Percentiles rank a stretch among this genome's conserved stretches.
Conservation (phyloP, 2,797 vertebrate species). For the Tokudaia tokunoshimensis region DNA sequence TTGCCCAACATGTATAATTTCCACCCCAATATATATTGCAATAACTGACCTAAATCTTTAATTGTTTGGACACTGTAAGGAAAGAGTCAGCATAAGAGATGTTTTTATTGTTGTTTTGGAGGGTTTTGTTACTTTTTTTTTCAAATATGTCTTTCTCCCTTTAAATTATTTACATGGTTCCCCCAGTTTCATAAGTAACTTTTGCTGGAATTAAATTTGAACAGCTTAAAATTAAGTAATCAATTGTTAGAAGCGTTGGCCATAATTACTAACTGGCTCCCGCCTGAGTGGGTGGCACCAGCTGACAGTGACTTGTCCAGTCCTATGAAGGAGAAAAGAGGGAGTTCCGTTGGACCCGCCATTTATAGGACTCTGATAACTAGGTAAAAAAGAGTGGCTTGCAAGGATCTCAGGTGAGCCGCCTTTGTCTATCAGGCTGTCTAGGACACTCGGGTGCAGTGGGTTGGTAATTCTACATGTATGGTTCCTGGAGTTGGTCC, state of each 20-base stretch:
- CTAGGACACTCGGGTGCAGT: background rate
- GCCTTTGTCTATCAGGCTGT: background rate
- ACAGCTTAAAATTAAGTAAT: conserved; percentile 30
- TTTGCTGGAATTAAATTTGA: conserved; percentile 36
- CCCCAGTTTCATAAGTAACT: background rate
- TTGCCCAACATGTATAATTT: background rate
- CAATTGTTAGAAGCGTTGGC: conserved; percentile 44
- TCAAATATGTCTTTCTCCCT: background rate
- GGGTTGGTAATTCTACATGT: background rate
- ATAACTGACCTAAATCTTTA: background rate
- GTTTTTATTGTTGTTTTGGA: background rate
- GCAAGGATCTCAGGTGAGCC: background rate
- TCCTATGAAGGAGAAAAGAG: background rate
- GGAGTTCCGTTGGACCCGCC: background rate
- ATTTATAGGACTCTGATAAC: background rate
- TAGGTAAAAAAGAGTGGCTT: background rate
- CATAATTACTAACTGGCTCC: conserved; percentile 29
- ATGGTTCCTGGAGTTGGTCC: background rate
- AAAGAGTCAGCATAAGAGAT: background rate
- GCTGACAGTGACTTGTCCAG: conserved; percentile 11
- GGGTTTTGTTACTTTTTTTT: background rate
- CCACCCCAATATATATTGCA: background rate
- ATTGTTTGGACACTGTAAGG: background rate
- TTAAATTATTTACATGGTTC: conserved; percentile 23
- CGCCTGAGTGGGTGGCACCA: background rate